Base-by-base conservation (phyloP, 2,797 vertebrate species). In the Poeciliopsis paucimaculata region DNA sequence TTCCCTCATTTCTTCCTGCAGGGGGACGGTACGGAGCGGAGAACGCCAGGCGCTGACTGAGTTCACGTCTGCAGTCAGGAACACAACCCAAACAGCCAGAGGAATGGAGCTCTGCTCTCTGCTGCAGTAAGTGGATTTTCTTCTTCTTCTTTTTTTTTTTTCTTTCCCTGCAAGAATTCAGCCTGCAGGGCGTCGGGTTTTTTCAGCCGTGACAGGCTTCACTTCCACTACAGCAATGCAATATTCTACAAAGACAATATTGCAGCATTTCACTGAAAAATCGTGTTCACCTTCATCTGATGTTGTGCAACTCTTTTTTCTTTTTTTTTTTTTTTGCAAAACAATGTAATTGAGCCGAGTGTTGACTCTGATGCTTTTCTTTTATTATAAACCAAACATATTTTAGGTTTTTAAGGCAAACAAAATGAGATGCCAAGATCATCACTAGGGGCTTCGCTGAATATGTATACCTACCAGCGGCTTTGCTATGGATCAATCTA, bases 1-100 rank as follows among this genome's bases (percentile, higher is more conserved):
- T 88, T 86, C 86, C 78, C 82, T 80, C 81, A 47, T 79, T 87
- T 81, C 77, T 79, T 86, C 73, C 79, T 76, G 84, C 83, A 84
- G 89, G 77, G 11, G 28, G 77, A 82, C 81, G 76, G 86, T 84
- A 84, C 78, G 34, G 80, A 75, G 83, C 2, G 34, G 51, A 70
- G 36, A 20, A 26, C 1, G 20, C 16, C 8, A 41, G 64, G 10
- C 4, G 20, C 64, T 41, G 36, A 39, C 49, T 28, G 31, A 85
- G 28, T 45, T 46, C 28, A 60, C 6, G 5, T 16, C 73, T 72
- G 77, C n/a, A 71, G n/a, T n/a, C 23, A 26, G 41, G 18, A 10
- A 39, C 11, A 16, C 4, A 5, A 41, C 31, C 3, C 47, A 23
- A 43, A 5, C 76, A 45, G 20, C 47, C 31, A 26, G 34, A 28